Conservation (phyloP, 2,113 vertebrate genomes). For the Cinclus cinclus region DNA sequence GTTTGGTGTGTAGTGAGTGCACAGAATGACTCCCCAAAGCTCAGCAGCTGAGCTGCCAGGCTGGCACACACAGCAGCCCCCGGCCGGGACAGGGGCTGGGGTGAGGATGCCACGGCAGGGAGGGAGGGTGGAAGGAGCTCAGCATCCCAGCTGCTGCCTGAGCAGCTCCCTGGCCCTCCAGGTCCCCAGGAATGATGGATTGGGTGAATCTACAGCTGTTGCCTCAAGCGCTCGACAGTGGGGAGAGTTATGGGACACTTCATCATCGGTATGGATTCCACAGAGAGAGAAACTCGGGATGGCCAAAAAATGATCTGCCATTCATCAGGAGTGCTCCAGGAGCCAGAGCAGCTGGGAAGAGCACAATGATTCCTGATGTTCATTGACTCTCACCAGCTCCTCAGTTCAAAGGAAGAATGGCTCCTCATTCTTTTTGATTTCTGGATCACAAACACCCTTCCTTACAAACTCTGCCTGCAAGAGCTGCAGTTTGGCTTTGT, state of each 20-base stretch:
- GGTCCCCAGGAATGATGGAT: background rate
- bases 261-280: background rate
- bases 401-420: background rate
- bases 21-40: too few relatives aligned
- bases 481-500: background rate
- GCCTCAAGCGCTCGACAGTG: background rate
- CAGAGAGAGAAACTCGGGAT: background rate
- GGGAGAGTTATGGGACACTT: background rate
- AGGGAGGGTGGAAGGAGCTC: background rate
- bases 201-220: background rate
- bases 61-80: background rate
- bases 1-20: fast-evolving
- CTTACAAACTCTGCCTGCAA: background rate
- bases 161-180: background rate
- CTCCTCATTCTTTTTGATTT: background rate
- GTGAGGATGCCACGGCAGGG: background rate
- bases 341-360: background rate
- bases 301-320: background rate
- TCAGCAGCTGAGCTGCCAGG: background rate
- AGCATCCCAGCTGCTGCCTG: background rate
- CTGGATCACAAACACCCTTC: background rate
- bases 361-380: background rate
- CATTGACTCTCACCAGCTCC: background rate
- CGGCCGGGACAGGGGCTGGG: fast-evolving
- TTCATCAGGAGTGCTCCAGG: background rate